A percentile compares a stretch with the other conserved stretches of the same genome.
Conservation (phyloP, 2,888 invertebrate species). For the Eucera pruinosa region DNA sequence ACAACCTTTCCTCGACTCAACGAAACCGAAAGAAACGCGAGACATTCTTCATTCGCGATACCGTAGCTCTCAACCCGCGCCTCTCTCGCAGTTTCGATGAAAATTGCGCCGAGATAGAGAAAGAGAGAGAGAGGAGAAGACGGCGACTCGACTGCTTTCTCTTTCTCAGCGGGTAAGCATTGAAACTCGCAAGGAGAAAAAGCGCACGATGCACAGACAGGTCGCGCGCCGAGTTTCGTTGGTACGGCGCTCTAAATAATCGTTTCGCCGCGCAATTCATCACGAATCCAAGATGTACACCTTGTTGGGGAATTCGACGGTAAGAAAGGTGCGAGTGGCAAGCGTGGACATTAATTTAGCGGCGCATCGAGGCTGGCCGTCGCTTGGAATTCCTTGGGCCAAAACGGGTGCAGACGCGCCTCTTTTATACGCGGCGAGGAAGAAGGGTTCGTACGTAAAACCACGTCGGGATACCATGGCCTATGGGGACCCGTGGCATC, state of each 20-base stretch:
- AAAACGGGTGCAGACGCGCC: constrained; percentile 57
- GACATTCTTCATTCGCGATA: constrained; percentile 1
- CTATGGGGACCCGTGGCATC: constrained; percentile 18
- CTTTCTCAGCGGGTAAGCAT: constrained; percentile 5
- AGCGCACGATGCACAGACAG: neutral
- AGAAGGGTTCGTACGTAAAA: constrained; percentile 20
- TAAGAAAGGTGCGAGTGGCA: constrained; percentile 42
- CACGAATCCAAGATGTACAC: constrained; percentile 20
- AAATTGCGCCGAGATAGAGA: constrained; percentile 2
- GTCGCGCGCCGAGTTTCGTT: neutral
- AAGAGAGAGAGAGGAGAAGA: neutral
- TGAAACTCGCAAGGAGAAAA: constrained; percentile 4
- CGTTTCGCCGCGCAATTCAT: constrained; percentile 7
- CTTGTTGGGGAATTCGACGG: constrained; percentile 2
- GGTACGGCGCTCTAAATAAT: neutral
- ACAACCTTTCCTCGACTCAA: constrained; percentile 1
- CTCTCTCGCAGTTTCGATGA: neutral
- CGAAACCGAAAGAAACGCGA: neutral
- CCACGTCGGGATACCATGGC: constrained; percentile 27
- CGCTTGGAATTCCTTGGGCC: constrained; percentile 39
- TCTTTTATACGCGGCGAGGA: constrained; percentile 36
- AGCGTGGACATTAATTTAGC: constrained; percentile 52
- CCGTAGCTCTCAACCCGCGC: neutral
- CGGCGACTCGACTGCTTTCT: constrained; percentile 5
- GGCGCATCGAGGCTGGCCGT: constrained; percentile 35